Base-by-base conservation (phyloP, 1,140 invertebrate species). In the Zeugodacus cucurbitae region DNA sequence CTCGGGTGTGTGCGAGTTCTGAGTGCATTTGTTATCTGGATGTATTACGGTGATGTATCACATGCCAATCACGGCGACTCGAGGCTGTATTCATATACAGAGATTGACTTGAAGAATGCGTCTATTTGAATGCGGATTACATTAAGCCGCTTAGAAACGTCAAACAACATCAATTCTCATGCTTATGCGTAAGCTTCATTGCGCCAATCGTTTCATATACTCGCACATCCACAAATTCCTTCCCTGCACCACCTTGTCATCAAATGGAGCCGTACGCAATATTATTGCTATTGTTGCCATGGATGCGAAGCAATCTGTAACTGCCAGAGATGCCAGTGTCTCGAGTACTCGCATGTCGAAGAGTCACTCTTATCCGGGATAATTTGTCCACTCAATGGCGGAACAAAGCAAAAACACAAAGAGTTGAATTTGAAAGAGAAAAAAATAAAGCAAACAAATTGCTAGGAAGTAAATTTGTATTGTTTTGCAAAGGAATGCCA, bases 41-140 rank as follows among this genome's bases (percentile, higher is more conserved):
- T 48, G 41, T 82, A 82, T 48, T 82, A 44, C n/a, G 41, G 74
- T 48, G 74, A 82, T 82, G 74, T 82, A 82, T 44, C 74, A 82
- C 74, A 44, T 82, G 74, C 41, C 74, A 82, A 82, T 82, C 74
- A 82, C 74, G 26, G 74, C 10, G 41, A 8, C 37, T 82, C 41
- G 34, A 6, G 22, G 10, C 11, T 34, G n/a, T 20, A 82, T 82
- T 82, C 41, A 82, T 82, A 82, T 82, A 82, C n/a, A 44, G 41
- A 82, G 74, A n/a, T 48, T 44, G 74, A 48, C 74, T 82, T 48
- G 74, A 82, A 48, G 74, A 82, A 82, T 82, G 74, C 74, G 74
- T 48, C 74, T 26, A 82, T 48, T 82, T 82, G 74, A 82, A 82
- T 82, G 41, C 22, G 74, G 74, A 82, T 82, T 82, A 82, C 41